These are phyloP conservation scores for Vanessa tameamea DNA, from an alignment of 1,140 invertebrate genomes.

Conservation along the genomic window DNA sequence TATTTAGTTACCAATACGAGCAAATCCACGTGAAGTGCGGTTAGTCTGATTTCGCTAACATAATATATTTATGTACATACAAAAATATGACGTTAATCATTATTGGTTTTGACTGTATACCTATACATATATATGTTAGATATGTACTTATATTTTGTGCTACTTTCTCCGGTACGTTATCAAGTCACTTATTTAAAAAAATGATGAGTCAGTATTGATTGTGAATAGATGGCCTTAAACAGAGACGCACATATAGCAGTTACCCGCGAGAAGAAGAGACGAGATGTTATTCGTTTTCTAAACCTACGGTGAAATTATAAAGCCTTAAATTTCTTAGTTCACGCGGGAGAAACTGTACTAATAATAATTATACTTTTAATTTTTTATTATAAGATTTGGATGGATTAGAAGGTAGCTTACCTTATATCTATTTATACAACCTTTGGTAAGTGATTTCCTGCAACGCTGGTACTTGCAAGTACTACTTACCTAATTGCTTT, in stretches of 20 bases:
- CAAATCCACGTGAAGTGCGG: too few species aligned
- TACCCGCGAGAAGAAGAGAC: constrained; percentile 1
- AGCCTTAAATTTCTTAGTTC: constrained; percentile 6
- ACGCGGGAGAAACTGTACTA: neutral
- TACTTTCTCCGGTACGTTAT: constrained; percentile 30
- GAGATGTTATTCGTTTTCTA: constrained; percentile 18
- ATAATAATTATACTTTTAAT: too few species aligned
- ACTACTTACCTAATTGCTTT: too few species aligned
- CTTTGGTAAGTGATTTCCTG: too few species aligned
- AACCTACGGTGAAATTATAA: constrained; percentile 14
- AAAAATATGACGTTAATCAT: neutral
- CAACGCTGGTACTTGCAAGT: too few species aligned
- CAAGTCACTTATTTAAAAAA: constrained; percentile 23
- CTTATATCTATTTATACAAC: too few species aligned
- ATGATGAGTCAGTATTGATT: constrained; percentile 33
- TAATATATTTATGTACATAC: neutral
- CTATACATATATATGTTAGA: too few species aligned
- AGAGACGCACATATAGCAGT: constrained; percentile 8
- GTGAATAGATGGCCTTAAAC: constrained; percentile 17
- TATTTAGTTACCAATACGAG: too few species aligned
- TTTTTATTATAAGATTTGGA: too few species aligned
- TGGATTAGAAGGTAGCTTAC: too few species aligned
- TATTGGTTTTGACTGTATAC: neutral
- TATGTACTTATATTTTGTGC: constrained; percentile 20
- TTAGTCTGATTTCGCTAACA: too few species aligned